Evolutionary conservation across 2,113 vertebrate genomes (phyloP).

Genomic region (Paraplagusia blochii): DNA sequence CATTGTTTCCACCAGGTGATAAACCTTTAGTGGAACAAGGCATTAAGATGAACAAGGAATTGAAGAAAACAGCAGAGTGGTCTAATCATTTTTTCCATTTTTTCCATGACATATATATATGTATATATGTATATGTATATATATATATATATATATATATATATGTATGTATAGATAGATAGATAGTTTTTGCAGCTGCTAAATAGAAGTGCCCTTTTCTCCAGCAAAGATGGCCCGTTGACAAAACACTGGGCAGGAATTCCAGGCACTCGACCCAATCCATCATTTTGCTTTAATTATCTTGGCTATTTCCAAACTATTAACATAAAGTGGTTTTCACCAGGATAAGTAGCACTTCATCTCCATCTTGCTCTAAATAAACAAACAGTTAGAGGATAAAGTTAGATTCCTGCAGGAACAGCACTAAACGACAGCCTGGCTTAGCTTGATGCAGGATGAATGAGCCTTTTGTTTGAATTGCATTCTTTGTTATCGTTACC

Average conservation of each 20-base stretch:
- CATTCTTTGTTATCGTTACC: constrained; percentile 66
- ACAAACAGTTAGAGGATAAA: constrained; percentile 59
- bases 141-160: too few relatives aligned
- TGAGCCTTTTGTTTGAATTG: constrained; percentile 59
- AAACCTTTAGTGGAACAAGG: too few relatives aligned
- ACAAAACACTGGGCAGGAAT: constrained; percentile 54
- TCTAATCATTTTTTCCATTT: too few relatives aligned
- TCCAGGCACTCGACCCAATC: constrained; percentile 48
- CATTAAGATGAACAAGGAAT: too few relatives aligned
- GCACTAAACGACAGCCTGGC: constrained; percentile 40
- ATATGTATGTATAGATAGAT: too few relatives aligned
- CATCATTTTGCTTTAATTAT: constrained; percentile 65
- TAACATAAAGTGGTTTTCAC: constrained; percentile 58
- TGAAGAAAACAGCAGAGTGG: too few relatives aligned
- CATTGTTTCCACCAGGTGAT: too few relatives aligned
- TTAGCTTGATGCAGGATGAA: constrained; percentile 48
- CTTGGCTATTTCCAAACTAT: constrained; percentile 61
- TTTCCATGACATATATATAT: too few relatives aligned
- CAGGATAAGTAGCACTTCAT: constrained; percentile 48
- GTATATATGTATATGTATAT: too few relatives aligned
- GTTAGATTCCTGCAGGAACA: constrained; percentile 46
- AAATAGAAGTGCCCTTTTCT: constrained; percentile 54
- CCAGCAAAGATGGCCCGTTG: constrained; percentile 49
- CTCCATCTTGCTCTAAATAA: constrained; percentile 51
- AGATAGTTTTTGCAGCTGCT: constrained; percentile 58